phyloP scores from a whole-genome alignment of 2,113 vertebrate genomes.

The Microcebus griseorufus region DNA sequence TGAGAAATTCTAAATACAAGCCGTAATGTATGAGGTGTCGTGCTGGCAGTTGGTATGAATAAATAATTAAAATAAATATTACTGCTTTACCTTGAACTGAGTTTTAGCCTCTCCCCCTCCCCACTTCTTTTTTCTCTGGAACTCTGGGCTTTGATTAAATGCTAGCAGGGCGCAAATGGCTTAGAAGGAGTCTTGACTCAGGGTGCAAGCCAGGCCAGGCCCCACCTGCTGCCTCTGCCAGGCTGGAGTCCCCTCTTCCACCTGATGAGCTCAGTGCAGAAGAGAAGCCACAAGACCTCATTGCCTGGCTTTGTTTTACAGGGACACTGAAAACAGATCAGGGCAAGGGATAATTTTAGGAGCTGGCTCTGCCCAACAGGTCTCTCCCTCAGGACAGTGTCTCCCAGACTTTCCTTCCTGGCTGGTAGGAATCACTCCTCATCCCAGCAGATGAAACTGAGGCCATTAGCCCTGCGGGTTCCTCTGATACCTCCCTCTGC shows the following conservation, averaged over 20 bases:
- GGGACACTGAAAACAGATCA: not conserved
- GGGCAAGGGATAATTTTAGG: not conserved
- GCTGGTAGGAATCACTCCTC: not conserved
- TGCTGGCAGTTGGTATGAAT: not conserved
- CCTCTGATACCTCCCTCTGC: not conserved
- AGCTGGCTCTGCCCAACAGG: not conserved
- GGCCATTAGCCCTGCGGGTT: not conserved
- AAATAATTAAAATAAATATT: not conserved
- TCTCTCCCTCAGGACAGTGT: not conserved
- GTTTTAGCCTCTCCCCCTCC: not conserved
- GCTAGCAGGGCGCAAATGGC: not conserved
- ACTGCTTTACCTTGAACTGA: not conserved
- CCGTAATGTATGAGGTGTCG: accelerated
- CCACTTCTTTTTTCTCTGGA: not conserved
- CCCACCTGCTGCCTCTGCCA: not conserved
- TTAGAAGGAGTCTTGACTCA: not conserved
- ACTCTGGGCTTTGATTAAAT: not conserved
- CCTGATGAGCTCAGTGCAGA: accelerated
- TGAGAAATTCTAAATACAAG: not conserved
- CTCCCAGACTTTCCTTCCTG: not conserved
- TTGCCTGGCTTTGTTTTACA: not conserved
- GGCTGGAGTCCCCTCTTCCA: not conserved
- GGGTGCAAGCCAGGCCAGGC: not conserved
- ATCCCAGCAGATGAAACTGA: not conserved
- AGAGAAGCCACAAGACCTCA: not conserved